A percentile compares a stretch with the other conserved stretches of the same genome.
phyloP scores from a whole-genome alignment of 1,140 invertebrate genomes.

The Branchinecta lynchi region DNA sequence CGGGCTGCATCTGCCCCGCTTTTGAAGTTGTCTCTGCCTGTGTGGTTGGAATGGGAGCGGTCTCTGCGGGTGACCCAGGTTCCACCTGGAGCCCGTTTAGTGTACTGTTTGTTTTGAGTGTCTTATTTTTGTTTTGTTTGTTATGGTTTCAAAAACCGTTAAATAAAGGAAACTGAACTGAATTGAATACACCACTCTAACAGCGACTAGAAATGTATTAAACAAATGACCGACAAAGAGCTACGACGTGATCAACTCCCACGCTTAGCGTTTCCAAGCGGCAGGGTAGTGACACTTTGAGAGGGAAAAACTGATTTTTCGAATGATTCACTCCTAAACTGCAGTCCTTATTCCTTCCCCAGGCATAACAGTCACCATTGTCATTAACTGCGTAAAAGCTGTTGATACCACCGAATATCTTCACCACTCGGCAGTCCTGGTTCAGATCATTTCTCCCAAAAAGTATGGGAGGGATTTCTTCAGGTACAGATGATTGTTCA shows the following conservation, averaged over 20 bases:
- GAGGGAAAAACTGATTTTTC: conserved; percentile 72
- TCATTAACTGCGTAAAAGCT: conserved; percentile 65
- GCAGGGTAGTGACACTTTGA: conserved; percentile 60
- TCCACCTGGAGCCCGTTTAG: too few species aligned
- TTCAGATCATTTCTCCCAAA: conserved; percentile 74
- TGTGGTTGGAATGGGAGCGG: too few species aligned
- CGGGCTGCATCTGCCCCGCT: too few species aligned
- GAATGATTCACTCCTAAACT: conserved; percentile 61
- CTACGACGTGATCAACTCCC: conserved; percentile 70
- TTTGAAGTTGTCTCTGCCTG: too few species aligned
- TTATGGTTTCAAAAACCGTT: too few species aligned
- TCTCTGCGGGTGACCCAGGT: too few species aligned
- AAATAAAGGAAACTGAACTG: too few species aligned
- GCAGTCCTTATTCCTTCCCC: conserved; percentile 70
- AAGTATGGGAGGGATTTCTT: conserved; percentile 52
- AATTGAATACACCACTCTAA: too few species aligned
- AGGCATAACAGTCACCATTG: conserved; percentile 65
- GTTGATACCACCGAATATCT: conserved; percentile 54
- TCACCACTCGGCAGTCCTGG: conserved; percentile 43
- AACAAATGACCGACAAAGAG: conserved; percentile 51
- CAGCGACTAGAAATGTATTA: conserved; percentile 20
- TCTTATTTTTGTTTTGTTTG: too few species aligned
- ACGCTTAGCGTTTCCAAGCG: conserved; percentile 51
- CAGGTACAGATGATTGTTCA: conserved; percentile 44
- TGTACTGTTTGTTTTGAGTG: too few species aligned